These are phyloP conservation scores for Apis dorsata DNA, from an alignment of 1,140 invertebrate genomes.

Conservation along the genomic window DNA sequence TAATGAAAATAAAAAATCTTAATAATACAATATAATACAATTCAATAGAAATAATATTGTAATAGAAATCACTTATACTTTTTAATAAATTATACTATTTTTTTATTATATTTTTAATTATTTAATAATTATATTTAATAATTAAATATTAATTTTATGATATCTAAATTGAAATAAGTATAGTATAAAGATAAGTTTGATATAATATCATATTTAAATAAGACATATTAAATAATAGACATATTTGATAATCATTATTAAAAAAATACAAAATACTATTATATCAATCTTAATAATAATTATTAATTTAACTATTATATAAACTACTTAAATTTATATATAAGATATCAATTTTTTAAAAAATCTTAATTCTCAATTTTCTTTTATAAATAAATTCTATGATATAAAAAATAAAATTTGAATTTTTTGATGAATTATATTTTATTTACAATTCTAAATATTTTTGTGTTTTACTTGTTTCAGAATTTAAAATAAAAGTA, in stretches of 20 bases:
- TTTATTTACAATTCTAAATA: conserved; percentile 32
- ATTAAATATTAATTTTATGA: conserved; percentile 67
- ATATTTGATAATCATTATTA: conserved; percentile 34
- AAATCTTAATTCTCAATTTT: neutral
- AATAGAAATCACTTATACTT: conserved; percentile 37
- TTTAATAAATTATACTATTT: conserved; percentile 42
- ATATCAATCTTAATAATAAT: conserved; percentile 3
- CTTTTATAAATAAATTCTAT: conserved; percentile 6
- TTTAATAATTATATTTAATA: conserved; percentile 66
- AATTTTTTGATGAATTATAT: neutral
- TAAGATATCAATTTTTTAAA: neutral
- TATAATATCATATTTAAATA: conserved; percentile 41
- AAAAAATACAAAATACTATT: neutral
- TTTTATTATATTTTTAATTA: conserved; percentile 54
- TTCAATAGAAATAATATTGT: neutral
- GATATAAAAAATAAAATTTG: neutral
- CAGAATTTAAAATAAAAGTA: neutral
- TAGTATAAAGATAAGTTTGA: conserved; percentile 63
- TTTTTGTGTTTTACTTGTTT: neutral
- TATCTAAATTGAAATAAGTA: conserved; percentile 62
- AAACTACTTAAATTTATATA: neutral
- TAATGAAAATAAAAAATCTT: no score
- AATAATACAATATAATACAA: no score
- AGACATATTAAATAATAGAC: conserved; percentile 43
- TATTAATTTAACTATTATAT: neutral